A percentile compares a stretch with the other conserved stretches of the same genome.
Conservation (phyloP, 2,113 vertebrate genomes). For the Podilymbus podiceps region DNA sequence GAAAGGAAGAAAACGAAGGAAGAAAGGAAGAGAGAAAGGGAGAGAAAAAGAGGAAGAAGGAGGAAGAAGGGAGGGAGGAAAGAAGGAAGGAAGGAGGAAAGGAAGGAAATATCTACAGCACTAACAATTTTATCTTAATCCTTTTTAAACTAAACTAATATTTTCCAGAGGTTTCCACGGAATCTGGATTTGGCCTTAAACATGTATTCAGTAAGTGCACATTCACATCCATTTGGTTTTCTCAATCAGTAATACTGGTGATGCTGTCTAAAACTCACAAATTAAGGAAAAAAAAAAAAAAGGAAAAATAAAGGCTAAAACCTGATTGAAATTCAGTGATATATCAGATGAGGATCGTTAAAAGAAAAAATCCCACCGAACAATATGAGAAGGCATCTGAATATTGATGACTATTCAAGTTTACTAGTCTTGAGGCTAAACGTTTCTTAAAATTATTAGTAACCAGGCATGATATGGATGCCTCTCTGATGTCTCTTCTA, state of each 20-base stretch:
- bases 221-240: not conserved
- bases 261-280: not conserved
- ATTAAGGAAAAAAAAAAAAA: not conserved
- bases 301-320: not conserved
- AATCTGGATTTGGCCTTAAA: not conserved
- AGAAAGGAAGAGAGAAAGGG: fast-evolving
- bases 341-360: not conserved
- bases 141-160: not conserved
- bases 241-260: not conserved
- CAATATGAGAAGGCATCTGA: conserved; percentile 18
- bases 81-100: not conserved
- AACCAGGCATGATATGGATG: not conserved
- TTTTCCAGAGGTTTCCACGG: not conserved
- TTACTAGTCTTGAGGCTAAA: conserved; percentile 35
- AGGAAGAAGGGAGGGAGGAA: not conserved
- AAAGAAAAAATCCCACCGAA: not conserved
- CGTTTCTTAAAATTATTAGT: conserved; percentile 34
- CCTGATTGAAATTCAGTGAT: not conserved
- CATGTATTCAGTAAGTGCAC: not conserved
- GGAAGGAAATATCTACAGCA: not conserved
- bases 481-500: conserved; percentile 1
- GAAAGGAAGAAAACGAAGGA: not conserved
- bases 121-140: not conserved
- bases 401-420: not conserved
- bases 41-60: no score